These are phyloP conservation scores for Notospermus geniculatus DNA, from an alignment of 1,140 invertebrate species.

Conservation along the genomic window DNA sequence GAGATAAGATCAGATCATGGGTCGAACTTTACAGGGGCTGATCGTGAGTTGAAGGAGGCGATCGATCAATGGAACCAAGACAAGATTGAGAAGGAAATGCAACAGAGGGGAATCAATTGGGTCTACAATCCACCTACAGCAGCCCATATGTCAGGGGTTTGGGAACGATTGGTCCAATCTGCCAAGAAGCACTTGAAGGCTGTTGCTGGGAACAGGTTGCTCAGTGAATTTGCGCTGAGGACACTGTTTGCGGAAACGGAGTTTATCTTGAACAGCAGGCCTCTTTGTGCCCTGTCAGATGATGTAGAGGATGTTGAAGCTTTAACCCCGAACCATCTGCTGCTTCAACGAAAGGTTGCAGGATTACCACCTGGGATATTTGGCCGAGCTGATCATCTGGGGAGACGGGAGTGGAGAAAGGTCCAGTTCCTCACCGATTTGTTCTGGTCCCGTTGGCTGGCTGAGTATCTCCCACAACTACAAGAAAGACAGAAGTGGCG, in stretches of 20 bases:
- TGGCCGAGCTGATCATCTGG: slow-evolving; percentile 8
- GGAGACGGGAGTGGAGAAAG: slow-evolving; percentile 14
- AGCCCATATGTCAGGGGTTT: slow-evolving; percentile 13
- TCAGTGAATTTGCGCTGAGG: slow-evolving; percentile 11
- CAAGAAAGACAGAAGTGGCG: neutral
- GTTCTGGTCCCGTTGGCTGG: slow-evolving; percentile 24
- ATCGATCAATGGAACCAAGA: too few species aligned
- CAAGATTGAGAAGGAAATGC: too few species aligned
- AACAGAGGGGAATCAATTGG: slow-evolving; percentile 8
- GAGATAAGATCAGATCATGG: too few species aligned
- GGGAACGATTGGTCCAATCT: slow-evolving; percentile 23
- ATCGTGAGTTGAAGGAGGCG: too few species aligned
- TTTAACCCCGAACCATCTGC: slow-evolving; percentile 20
- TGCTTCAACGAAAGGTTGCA: slow-evolving; percentile 17
- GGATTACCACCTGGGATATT: too few species aligned
- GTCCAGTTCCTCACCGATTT: slow-evolving; percentile 20
- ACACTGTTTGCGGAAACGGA: slow-evolving; percentile 18
- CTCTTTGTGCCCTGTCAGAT: slow-evolving; percentile 11
- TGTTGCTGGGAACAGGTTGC: neutral
- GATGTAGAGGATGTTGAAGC: slow-evolving; percentile 13
- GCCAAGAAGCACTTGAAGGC: slow-evolving; percentile 8
- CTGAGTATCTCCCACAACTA: slow-evolving; percentile 12
- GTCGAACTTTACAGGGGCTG: too few species aligned
- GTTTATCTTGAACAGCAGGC: slow-evolving; percentile 13
- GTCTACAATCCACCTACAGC: slow-evolving; percentile 12